Evolutionary conservation across 1,140 invertebrate species (phyloP).

Genomic region (Drosophila ficusphila): DNA sequence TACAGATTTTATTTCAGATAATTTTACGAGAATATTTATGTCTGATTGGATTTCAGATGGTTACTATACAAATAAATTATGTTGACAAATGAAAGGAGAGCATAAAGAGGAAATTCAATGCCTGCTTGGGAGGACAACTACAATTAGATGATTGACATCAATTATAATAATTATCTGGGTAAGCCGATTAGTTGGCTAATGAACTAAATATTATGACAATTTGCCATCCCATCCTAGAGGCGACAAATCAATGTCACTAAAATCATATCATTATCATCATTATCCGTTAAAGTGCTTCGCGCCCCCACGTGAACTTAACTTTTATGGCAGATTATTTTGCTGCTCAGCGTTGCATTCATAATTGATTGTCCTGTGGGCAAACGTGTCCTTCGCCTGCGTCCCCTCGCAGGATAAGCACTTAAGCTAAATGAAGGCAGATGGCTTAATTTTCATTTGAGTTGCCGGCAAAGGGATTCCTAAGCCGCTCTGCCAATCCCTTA

Average conservation of each 20-base stretch:
- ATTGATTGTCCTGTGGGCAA: conserved; percentile 72
- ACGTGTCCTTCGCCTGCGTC: conserved; percentile 31
- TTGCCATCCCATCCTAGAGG: neutral
- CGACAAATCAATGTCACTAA: conserved; percentile 55
- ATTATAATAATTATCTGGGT: conserved; percentile 51
- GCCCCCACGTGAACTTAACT: conserved; percentile 10
- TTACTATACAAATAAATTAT: neutral
- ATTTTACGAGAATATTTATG: neutral
- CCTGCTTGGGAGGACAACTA: conserved; percentile 20
- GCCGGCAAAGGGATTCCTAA: conserved; percentile 30
- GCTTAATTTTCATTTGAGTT: conserved; percentile 59
- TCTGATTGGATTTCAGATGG: neutral
- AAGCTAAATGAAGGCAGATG: conserved; percentile 55
- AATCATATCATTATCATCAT: conserved; percentile 54
- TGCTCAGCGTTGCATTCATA: conserved; percentile 57
- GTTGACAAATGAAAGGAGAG: neutral
- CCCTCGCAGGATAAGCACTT: conserved; percentile 35
- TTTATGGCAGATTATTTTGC: conserved; percentile 23
- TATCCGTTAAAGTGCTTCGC: conserved; percentile 9
- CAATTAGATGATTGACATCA: conserved; percentile 54
- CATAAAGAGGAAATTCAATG: neutral
- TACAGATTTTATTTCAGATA: neutral
- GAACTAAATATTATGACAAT: conserved; percentile 35
- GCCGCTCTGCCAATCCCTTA: conserved; percentile 23
- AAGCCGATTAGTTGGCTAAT: conserved; percentile 63